Conservation (phyloP, 2,888 invertebrate genomes). For the Pyrrhia umbra region DNA sequence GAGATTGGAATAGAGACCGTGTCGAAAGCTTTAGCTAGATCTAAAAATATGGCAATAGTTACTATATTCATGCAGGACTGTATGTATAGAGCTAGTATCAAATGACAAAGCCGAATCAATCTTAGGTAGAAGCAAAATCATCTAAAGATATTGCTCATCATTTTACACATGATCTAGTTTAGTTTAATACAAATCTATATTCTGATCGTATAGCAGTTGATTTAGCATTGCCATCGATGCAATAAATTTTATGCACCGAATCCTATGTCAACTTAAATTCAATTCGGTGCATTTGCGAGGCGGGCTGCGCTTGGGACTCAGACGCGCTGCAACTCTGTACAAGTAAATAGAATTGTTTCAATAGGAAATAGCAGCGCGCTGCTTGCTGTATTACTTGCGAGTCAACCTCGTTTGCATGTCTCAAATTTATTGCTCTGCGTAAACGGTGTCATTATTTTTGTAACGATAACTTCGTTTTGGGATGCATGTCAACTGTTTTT, state of each 20-base stretch:
- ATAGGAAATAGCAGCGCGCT: conserved; percentile 60
- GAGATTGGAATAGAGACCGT: too few species aligned
- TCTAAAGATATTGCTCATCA: background rate
- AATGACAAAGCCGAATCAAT: too few species aligned
- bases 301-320: conserved; percentile 56
- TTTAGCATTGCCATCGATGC: conserved; percentile 63
- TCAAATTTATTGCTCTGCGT: conserved; percentile 42
- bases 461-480: background rate
- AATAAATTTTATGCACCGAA: conserved; percentile 81
- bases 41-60: conserved; percentile 4
- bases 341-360: conserved; percentile 80
- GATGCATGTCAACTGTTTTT: background rate
- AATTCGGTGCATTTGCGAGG: conserved; percentile 76
- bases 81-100: too few species aligned
- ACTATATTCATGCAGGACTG: too few species aligned
- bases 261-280: conserved; percentile 78
- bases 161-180: background rate
- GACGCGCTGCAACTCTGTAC: conserved; percentile 62
- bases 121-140: background rate
- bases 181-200: conserved; percentile 10
- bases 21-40: conserved; percentile 3
- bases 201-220: conserved; percentile 58
- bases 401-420: conserved; percentile 58
- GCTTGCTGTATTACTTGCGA: conserved; percentile 49
- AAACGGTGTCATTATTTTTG: conserved; percentile 37